Evolutionary conservation across 2,888 invertebrate species (phyloP).

Genomic region (Physocephala rufipes): DNA sequence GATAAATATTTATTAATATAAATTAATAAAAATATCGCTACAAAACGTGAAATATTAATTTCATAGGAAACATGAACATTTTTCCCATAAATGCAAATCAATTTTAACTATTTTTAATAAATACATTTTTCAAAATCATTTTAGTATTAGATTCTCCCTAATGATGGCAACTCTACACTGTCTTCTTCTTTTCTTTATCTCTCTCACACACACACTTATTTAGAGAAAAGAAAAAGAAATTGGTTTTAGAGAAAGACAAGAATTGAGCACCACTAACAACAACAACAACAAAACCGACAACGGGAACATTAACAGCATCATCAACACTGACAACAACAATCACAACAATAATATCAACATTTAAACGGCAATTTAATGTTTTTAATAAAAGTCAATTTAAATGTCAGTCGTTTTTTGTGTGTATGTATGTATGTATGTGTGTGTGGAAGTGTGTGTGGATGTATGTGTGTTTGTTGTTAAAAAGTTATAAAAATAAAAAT

Average conservation of each 20-base stretch:
- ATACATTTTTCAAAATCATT: not conserved
- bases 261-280: not conserved
- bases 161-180: no score
- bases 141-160: no score
- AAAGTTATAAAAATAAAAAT: slow-evolving; percentile 1
- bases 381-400: slow-evolving; percentile 4
- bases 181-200: no score
- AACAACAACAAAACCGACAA: slow-evolving; percentile 10
- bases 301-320: not conserved
- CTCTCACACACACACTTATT: no score
- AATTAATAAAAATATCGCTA: no score
- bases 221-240: no score
- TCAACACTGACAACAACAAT: slow-evolving; percentile 10
- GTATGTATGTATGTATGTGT: not conserved
- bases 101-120: slow-evolving; percentile 3
- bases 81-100: not conserved
- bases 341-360: not conserved
- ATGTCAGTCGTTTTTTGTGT: not conserved
- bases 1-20: no score
- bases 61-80: no score
- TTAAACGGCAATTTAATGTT: not conserved
- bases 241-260: no score
- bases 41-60: no score
- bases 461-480: not conserved
- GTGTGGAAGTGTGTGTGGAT: not conserved